Base-by-base conservation (phyloP, 2,797 vertebrate genomes). In the Morus bassanus region DNA sequence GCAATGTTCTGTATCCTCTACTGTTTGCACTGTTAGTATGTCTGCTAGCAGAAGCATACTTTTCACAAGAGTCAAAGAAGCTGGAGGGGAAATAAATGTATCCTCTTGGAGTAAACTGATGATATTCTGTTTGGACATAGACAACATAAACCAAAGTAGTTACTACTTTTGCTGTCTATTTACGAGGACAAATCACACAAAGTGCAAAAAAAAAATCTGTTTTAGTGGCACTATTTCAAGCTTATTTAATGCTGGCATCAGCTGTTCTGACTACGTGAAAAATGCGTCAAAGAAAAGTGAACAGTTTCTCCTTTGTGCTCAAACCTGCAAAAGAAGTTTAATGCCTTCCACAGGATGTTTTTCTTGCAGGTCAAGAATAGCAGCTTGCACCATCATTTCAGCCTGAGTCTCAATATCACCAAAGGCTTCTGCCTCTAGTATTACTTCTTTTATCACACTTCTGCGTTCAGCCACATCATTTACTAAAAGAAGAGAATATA, bases 371-470 rank as follows among this genome's bases (percentile, higher is more conserved):
- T 98, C 97, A 70, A 99, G 94, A 84, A 98, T 81, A 37, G 98
- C 98, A 51, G 97, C 96, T 97, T 99, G 98, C 35, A 99, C 96
- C 97, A 99, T 98, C 64, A 99, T 95, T 94, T 99, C 98, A 60
- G 99, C 98, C 91, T 98, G 98, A 70, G 96, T 97, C 92, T 99
- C 98, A 7, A 51, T 85, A 92, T 99, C 99, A 69, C 98, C 98
- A 96, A 98, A 98, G 35, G 84, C 94, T 57, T 98, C 97, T 81
- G 99, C 98, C 89, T 99, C 99, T 86, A 93, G 43, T 27, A 98
- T 97, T 48, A 98, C 98, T 92, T 99, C 98, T 68, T 98, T 96
- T 95, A 99, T 97, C 89, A 99, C 87, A 65, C 51, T 95, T 76
- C 97, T 94, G 39, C 97, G 94, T 87, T 98, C 98, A 35, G 96